Evolutionary conservation across 2,888 invertebrate genomes (phyloP).

Genomic region (Dicyrtoma fusca): DNA sequence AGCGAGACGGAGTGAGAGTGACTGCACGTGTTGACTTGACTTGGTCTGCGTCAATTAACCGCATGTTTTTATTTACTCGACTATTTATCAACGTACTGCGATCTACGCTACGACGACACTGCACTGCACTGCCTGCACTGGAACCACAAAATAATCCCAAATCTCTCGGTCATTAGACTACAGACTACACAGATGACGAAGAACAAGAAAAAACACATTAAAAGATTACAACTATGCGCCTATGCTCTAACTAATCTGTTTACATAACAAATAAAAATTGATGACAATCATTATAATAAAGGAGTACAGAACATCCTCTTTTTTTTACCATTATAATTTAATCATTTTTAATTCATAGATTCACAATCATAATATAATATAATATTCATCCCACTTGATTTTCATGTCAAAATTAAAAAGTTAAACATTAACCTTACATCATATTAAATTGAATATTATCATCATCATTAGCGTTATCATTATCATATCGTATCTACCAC

Average conservation of each 20-base stretch:
- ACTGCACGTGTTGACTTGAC: slow-evolving; percentile 18
- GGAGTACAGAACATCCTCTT: not conserved
- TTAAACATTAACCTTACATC: too few species aligned
- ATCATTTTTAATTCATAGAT: too few species aligned
- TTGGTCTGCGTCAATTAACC: slow-evolving; percentile 12
- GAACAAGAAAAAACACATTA: not conserved
- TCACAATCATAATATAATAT: too few species aligned
- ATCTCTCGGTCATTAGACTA: slow-evolving; percentile 20
- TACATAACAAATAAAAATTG: not conserved
- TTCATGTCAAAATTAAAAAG: too few species aligned
- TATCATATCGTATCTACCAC: too few species aligned
- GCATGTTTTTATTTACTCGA: slow-evolving; percentile 30
- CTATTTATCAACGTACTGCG: slow-evolving; percentile 21
- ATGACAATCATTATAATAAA: not conserved
- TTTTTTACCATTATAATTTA: not conserved
- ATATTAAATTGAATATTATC: too few species aligned
- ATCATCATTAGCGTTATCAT: too few species aligned
- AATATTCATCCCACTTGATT: too few species aligned
- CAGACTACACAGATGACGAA: too few species aligned
- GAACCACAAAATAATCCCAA: not conserved
- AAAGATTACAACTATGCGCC: not conserved
- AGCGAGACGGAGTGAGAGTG: not conserved
- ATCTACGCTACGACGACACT: not conserved
- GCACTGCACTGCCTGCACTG: not conserved
- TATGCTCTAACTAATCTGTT: not conserved